Conservation (phyloP, 2,888 invertebrate species). For the Cataglyphis altisquamis region DNA sequence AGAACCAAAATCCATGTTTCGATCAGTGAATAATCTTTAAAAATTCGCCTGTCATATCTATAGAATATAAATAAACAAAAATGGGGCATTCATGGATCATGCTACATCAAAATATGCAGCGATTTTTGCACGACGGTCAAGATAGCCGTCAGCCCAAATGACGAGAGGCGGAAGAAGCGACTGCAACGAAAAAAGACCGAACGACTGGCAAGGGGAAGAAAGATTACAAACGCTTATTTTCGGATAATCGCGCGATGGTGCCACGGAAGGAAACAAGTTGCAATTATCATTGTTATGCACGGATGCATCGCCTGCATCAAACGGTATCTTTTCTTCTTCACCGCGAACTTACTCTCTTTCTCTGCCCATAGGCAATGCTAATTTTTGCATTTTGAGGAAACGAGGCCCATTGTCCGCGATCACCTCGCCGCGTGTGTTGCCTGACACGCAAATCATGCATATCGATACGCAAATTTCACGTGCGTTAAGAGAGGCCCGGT, state of each 20-base stretch:
- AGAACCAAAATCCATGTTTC: neutral
- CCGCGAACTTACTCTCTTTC: neutral
- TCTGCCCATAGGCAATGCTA: conserved; percentile 35
- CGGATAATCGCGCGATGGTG: conserved; percentile 21
- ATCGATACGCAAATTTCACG: conserved; percentile 11
- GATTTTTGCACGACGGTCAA: conserved; percentile 38
- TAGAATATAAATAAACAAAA: conserved; percentile 5
- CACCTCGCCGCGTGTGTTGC: conserved; percentile 6
- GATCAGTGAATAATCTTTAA: neutral
- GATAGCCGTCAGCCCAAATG: conserved; percentile 37
- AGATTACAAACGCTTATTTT: conserved; percentile 34
- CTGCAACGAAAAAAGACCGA: conserved; percentile 18
- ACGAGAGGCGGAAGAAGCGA: conserved; percentile 43
- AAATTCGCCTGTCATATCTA: neutral
- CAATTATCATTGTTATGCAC: conserved; percentile 28
- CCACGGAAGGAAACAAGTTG: conserved; percentile 25
- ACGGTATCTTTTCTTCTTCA: neutral
- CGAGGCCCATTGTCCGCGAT: conserved; percentile 32
- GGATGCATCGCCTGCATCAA: conserved; percentile 13
- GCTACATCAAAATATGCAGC: conserved; percentile 49
- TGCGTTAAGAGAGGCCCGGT: neutral
- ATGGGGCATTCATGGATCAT: conserved; percentile 26
- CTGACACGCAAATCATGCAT: conserved; percentile 33
- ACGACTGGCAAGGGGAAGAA: neutral
- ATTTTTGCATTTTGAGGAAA: conserved; percentile 52